phyloP scores from a whole-genome alignment of 2,797 vertebrate genomes.

The Austrolebias charrua region DNA sequence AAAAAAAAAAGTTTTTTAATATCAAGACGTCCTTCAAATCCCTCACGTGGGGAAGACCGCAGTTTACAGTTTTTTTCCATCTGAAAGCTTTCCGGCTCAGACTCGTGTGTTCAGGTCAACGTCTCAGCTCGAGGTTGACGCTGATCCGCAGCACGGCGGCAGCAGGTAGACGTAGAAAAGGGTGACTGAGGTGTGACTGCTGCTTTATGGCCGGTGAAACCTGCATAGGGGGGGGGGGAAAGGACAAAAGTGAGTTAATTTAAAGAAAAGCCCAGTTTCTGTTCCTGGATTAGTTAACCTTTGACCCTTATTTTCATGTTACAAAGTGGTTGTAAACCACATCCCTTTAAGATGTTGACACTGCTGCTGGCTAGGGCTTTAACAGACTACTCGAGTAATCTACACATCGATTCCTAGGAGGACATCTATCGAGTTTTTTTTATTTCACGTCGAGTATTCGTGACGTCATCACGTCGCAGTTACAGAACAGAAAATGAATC shows the following conservation, averaged over 20 bases:
- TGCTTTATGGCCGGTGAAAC: constrained; percentile 93
- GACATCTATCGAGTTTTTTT: too few relatives aligned
- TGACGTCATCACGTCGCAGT: too few relatives aligned
- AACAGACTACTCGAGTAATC: too few relatives aligned
- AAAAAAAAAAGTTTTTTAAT: constrained; percentile 64
- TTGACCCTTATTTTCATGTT: too few relatives aligned
- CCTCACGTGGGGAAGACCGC: constrained; percentile 41
- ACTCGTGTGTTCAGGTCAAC: constrained; percentile 15
- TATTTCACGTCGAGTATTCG: too few relatives aligned
- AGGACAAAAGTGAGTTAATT: not conserved
- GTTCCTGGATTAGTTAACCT: too few relatives aligned
- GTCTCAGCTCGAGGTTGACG: constrained; percentile 11
- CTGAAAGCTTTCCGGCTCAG: constrained; percentile 26
- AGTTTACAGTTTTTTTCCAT: constrained; percentile 23
- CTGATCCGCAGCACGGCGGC: constrained; percentile 62
- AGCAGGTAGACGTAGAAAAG: constrained; percentile 74
- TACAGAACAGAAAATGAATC: too few relatives aligned
- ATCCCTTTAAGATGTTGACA: too few relatives aligned
- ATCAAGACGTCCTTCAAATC: constrained; percentile 64
- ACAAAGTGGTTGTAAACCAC: too few relatives aligned
- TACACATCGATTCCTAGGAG: too few relatives aligned
- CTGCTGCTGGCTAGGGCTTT: too few relatives aligned
- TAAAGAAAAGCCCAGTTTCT: not conserved
- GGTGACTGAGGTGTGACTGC: constrained; percentile 66
- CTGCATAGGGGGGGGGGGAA: constrained; percentile 61